These are phyloP conservation scores for Papio anubis DNA, from an alignment of 2,113 vertebrate species.

Conservation along the genomic window DNA sequence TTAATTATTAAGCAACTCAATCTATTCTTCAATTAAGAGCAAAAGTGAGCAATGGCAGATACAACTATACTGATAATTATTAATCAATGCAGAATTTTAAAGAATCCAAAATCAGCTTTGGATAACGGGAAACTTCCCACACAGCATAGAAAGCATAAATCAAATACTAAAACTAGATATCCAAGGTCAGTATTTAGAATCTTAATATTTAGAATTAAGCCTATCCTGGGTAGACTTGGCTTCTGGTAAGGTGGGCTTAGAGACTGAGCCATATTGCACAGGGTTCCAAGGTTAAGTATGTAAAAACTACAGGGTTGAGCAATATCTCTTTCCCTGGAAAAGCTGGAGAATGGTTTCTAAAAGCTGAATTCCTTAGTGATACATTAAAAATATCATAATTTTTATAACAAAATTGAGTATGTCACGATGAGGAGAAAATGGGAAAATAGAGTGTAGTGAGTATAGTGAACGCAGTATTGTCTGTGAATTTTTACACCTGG, in stretches of 20 bases:
- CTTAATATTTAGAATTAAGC: not conserved
- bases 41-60: not conserved
- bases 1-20: not conserved
- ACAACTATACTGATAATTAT: not conserved
- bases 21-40: not conserved
- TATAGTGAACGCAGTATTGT: not conserved
- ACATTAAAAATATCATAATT: not conserved
- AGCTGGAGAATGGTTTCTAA: not conserved
- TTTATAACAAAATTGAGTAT: not conserved
- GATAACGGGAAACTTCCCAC: not conserved
- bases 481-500: not conserved
- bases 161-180: not conserved
- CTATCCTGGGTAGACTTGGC: not conserved
- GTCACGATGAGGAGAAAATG: not conserved
- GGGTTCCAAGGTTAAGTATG: not conserved
- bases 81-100: not conserved
- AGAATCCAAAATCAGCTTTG: not conserved
- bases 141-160: not conserved
- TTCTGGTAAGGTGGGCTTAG: not conserved
- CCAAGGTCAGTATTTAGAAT: not conserved
- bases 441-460: not conserved
- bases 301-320: not conserved
- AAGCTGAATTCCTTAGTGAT: not conserved
- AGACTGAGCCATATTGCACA: not conserved
- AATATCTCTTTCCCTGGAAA: not conserved